phyloP scores from a whole-genome alignment of 2,797 vertebrate species.

The Anas georgica region DNA sequence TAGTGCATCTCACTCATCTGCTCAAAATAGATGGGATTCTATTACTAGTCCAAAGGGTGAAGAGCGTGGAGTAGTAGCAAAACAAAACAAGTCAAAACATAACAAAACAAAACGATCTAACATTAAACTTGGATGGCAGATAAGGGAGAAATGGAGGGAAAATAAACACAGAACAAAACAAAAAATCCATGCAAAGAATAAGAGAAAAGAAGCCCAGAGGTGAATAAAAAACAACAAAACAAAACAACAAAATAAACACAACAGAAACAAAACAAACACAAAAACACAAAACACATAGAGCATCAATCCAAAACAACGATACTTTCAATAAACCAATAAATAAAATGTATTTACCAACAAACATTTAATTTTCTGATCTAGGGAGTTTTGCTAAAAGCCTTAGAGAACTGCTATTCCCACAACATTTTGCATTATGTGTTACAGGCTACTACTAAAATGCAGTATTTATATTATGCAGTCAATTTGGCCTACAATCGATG shows the following conservation, averaged over 20 bases:
- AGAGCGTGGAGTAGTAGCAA: not conserved
- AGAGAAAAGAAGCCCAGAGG: not conserved
- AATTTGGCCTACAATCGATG: not conserved
- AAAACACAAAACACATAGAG: not conserved
- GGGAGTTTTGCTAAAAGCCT: not conserved
- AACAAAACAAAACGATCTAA: not conserved
- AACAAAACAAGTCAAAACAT: too few relatives aligned
- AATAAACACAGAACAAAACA: not conserved
- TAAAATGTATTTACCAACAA: not conserved
- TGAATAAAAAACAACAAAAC: not conserved
- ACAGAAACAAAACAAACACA: too few relatives aligned
- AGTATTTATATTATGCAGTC: not conserved
- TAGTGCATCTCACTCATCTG: conserved; percentile 40
- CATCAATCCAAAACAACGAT: not conserved
- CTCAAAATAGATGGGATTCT: conserved; percentile 55
- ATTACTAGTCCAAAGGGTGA: conserved; percentile 13
- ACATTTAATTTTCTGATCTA: not conserved
- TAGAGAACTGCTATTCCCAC: not conserved
- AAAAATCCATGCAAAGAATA: not conserved
- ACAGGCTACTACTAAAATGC: not conserved
- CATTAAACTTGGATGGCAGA: not conserved
- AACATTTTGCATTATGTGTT: not conserved
- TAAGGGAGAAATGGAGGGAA: not conserved
- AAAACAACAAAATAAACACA: too few relatives aligned
- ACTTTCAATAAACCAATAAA: not conserved